Percentiles rank a stretch among this genome's conserved stretches.
These are phyloP conservation scores for Machaerirhynchus nigripectus DNA, from an alignment of 2,113 vertebrate species.

Conservation along the genomic window DNA sequence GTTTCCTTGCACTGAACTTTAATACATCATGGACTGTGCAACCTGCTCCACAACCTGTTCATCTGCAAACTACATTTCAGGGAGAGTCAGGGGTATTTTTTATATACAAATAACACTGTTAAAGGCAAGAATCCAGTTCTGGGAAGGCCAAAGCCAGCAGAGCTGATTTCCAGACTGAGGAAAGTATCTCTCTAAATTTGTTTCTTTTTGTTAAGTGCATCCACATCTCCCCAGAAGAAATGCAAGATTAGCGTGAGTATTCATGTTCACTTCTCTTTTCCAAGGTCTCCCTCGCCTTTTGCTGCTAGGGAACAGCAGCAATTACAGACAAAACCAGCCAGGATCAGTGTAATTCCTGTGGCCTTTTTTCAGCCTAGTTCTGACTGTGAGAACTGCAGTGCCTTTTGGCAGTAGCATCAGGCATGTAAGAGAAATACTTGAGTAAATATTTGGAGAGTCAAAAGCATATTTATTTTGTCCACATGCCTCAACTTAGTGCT, in stretches of 20 bases:
- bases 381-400: background rate
- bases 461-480: conserved; percentile 4
- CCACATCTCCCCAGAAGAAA: background rate
- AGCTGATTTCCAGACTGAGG: background rate
- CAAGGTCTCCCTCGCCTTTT: background rate
- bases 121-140: background rate
- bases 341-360: background rate
- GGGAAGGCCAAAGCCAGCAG: background rate
- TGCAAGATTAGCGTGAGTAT: background rate
- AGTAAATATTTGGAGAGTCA: background rate
- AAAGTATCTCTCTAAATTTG: background rate
- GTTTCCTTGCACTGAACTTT: background rate
- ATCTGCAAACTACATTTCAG: background rate
- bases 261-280: background rate
- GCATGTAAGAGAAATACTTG: background rate
- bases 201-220: background rate
- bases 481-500: background rate
- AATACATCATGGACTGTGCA: background rate
- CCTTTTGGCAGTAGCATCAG: background rate
- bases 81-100: background rate
- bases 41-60: background rate
- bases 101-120: background rate
- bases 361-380: background rate
- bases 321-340: background rate
- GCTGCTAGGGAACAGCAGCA: background rate